A percentile compares a stretch with the other conserved stretches of the same genome.
phyloP scores from a whole-genome alignment of 2,888 invertebrate species.

The Eubasilissa splendida region DNA sequence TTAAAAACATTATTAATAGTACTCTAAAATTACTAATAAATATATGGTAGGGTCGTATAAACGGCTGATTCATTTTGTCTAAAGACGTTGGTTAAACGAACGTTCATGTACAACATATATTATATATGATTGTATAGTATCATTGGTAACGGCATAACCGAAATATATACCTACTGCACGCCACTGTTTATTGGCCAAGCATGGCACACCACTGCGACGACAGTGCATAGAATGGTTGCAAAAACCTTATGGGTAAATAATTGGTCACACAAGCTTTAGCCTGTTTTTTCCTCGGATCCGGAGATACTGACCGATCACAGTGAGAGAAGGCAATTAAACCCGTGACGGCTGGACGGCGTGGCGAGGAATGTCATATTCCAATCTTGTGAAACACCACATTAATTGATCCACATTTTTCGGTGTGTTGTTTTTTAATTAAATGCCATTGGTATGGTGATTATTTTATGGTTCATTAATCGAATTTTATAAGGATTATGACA shows the following conservation, averaged over 20 bases:
- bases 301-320: not conserved
- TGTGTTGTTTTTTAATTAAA: not conserved
- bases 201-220: too few species aligned
- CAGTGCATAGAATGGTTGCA: too few species aligned
- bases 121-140: too few species aligned
- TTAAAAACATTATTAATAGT: too few species aligned
- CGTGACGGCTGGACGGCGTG: slow-evolving; percentile 11
- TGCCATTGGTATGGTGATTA: not conserved
- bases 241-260: not conserved
- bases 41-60: too few species aligned
- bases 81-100: too few species aligned
- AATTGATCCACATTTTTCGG: slow-evolving; percentile 32
- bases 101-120: too few species aligned
- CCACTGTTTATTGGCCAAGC: not conserved
- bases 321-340: slow-evolving; percentile 1
- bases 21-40: too few species aligned
- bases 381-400: slow-evolving; percentile 12
- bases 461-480: slow-evolving; percentile 24
- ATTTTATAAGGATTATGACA: slow-evolving; percentile 1
- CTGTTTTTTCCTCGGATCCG: not conserved
- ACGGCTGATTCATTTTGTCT: too few species aligned
- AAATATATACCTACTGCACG: too few species aligned
- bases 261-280: not conserved
- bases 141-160: too few species aligned
- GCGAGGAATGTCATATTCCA: slow-evolving; percentile 1